Percentiles rank a stretch among this genome's conserved stretches.
Conservation (phyloP, 2,797 vertebrate species). For the Florisuga fusca region DNA sequence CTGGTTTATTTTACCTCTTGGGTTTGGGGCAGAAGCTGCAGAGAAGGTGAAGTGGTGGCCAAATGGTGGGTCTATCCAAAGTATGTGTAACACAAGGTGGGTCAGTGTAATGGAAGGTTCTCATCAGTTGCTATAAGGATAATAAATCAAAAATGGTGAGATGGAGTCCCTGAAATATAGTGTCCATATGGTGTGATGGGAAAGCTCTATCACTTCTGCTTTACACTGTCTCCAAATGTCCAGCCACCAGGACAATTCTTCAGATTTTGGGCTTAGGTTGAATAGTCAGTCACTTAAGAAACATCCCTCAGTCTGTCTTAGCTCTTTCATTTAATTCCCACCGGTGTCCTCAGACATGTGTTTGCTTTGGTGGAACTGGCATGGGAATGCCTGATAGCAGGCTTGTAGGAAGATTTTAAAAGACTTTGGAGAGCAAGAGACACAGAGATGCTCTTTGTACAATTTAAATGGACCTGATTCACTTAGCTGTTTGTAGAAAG, state of each 20-base stretch:
- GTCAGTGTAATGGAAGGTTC: fast-evolving
- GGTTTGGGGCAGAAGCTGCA: background rate
- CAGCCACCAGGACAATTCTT: background rate
- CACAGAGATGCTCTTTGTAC: background rate
- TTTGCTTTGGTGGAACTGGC: background rate
- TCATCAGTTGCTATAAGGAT: background rate
- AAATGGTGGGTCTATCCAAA: background rate
- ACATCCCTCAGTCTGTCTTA: background rate
- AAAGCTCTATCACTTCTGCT: background rate
- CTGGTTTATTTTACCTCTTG: background rate
- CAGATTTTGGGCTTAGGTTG: background rate
- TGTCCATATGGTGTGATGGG: background rate
- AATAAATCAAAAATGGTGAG: background rate
- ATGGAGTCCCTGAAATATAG: background rate
- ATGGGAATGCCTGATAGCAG: background rate
- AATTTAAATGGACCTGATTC: background rate
- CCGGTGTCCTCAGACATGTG: fast-evolving
- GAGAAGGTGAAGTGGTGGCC: fast-evolving
- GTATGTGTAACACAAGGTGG: fast-evolving
- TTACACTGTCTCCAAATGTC: conserved; percentile 14
- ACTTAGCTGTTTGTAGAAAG: background rate
- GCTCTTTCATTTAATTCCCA: background rate
- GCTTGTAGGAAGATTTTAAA: background rate
- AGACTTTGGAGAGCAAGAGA: background rate
- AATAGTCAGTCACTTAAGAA: background rate